Base-by-base conservation (phyloP, 2,113 vertebrate genomes). In the Microcebus murinus region DNA sequence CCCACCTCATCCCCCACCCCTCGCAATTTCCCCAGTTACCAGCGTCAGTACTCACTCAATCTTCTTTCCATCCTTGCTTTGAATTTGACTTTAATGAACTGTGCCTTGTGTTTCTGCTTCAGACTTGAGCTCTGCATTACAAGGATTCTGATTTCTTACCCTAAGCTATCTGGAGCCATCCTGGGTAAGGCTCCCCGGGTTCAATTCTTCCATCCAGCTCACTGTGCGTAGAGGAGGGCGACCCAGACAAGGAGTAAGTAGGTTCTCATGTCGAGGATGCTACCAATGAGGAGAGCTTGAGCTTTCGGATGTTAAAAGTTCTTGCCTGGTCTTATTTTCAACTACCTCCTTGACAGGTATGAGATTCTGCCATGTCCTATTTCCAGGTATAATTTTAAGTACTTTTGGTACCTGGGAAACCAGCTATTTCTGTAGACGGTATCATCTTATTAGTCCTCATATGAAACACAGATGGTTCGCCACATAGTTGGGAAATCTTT, bases 321-420 rank as follows among this genome's bases (percentile, higher is more conserved):
- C 36, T 67, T 81, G 39, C 70, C 48, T 61, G 25, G 2, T 61
- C 68, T 90, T 87, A 67, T 77, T 84, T 90, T 81, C 45, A 42
- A 34, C n/a, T 34, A 86, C 2, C 50, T 93, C 55, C 61, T 89
- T 57, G 61, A 80, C 23, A 55, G 39, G 4, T 63, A 73, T 93
- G n/a, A 92, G 57, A 42, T 55, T 59, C 55, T 91, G 0, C 59
- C 84, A 80, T n/a, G 34, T n/a, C 68, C 34, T 79, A 15, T 65
- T 83, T 86, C 59, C 52, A 91, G 73, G 20, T 21, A 86, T 29
- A n/a, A 73, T 92, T 87, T 95, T 87, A 96, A 95, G 82, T 84
- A 79, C 13, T 89, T 57, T 45, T 42, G 21, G 82, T 73, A 95
- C 42, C n/a, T 65, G 87, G 76, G 70, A 59, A 87, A 50, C 27